A percentile compares a stretch with the other conserved stretches of the same genome.
These are phyloP conservation scores for Hirtodrosophila alboralis DNA, from an alignment of 2,888 invertebrate species.

Conservation along the genomic window DNA sequence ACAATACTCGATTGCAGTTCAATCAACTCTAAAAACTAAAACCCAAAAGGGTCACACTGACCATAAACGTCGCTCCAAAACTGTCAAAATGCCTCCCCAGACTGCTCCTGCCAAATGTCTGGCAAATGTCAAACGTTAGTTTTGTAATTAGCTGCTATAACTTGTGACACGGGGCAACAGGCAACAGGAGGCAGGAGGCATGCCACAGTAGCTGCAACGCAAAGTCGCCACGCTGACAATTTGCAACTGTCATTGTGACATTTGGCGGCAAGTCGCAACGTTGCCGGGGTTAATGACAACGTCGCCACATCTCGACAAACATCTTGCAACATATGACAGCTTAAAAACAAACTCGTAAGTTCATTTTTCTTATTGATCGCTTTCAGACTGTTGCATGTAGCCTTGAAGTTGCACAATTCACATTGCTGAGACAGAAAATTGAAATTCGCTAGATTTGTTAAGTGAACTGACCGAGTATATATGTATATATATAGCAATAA, in stretches of 20 bases:
- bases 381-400: neutral
- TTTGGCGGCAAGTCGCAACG: conserved; percentile 58
- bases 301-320: conserved; percentile 33
- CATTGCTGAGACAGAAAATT: conserved; percentile 41
- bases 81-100: conserved; percentile 46
- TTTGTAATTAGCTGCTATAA: conserved; percentile 73
- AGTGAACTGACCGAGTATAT: conserved; percentile 31
- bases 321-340: conserved; percentile 30
- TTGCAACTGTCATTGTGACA: conserved; percentile 78
- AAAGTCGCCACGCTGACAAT: conserved; percentile 64
- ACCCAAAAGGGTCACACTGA: conserved; percentile 18
- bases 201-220: conserved; percentile 9
- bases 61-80: conserved; percentile 46
- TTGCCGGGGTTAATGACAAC: conserved; percentile 65
- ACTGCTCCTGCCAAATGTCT: conserved; percentile 26
- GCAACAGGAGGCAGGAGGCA: conserved; percentile 7
- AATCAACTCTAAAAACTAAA: conserved; percentile 44
- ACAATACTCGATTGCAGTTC: conserved; percentile 50
- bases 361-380: conserved; percentile 38
- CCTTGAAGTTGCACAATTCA: conserved; percentile 41
- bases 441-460: conserved; percentile 20
- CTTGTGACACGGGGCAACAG: conserved; percentile 38
- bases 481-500: neutral
- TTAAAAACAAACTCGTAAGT: conserved; percentile 18
- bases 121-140: conserved; percentile 73